Conservation (phyloP, 1,140 invertebrate genomes). For the Bradynema listronoti region DNA sequence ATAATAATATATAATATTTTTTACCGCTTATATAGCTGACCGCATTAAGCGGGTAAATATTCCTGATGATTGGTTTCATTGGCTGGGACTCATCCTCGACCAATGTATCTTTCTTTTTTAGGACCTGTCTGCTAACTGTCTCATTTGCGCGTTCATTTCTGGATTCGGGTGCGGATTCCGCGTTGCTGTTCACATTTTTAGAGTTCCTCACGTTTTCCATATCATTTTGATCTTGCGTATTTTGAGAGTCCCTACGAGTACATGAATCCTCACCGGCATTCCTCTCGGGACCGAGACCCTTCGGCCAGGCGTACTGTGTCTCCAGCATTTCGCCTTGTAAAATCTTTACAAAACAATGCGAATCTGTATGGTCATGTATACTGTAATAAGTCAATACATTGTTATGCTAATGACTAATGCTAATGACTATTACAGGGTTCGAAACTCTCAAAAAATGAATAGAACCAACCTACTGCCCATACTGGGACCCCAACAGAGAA, state of each 20-base stretch:
- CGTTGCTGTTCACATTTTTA: no score
- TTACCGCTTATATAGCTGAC: constrained; percentile 92
- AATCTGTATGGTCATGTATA: constrained; percentile 90
- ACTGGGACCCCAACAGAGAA: constrained; percentile 91
- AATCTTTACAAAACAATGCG: constrained; percentile 94
- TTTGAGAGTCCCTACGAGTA: no score
- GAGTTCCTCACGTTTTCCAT: no score
- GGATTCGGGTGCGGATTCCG: no score
- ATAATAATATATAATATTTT: no score
- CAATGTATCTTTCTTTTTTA: no score
- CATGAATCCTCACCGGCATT: background rate
- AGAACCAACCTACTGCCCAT: constrained; percentile 68
- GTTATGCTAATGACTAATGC: background rate
- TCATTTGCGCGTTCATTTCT: no score
- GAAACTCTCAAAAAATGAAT: background rate
- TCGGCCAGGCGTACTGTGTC: constrained; percentile 71
- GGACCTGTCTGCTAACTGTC: no score
- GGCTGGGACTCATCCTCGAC: constrained; percentile 14
- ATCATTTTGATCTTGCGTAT: no score
- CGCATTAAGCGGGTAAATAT: constrained; percentile 67
- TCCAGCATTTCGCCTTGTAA: constrained; percentile 64
- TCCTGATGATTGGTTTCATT: constrained; percentile 56
- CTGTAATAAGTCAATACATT: constrained; percentile 52
- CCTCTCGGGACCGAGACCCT: constrained; percentile 15
- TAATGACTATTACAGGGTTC: background rate